phyloP scores from a whole-genome alignment of 1,140 invertebrate genomes.

The Zaprionus capensis region DNA sequence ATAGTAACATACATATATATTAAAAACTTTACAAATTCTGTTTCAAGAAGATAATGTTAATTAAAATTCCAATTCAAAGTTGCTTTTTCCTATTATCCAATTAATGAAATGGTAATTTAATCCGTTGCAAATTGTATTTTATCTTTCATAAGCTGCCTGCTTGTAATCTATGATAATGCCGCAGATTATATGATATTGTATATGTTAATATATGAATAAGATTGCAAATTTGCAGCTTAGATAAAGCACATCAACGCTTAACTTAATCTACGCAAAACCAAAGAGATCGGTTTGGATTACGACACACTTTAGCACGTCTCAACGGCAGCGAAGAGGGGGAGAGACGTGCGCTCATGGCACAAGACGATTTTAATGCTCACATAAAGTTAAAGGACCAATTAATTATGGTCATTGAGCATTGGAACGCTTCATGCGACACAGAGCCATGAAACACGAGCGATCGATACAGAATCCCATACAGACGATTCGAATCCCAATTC shows the following conservation, averaged over 20 bases:
- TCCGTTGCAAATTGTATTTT: no score
- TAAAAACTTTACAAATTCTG: no score
- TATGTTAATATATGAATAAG: background rate
- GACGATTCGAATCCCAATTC: slow-evolving; percentile 12
- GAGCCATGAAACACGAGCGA: slow-evolving; percentile 58
- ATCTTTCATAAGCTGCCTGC: no score
- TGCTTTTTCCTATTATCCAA: no score
- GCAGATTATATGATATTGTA: background rate
- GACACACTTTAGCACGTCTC: background rate
- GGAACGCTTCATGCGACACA: slow-evolving; percentile 38
- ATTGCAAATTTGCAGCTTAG: background rate
- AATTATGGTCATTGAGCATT: slow-evolving; percentile 69
- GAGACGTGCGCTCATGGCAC: background rate
- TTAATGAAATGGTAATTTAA: no score
- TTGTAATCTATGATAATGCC: background rate
- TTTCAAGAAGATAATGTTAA: no score
- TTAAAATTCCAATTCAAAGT: no score
- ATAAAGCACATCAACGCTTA: background rate
- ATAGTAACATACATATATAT: no score
- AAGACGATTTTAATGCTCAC: slow-evolving; percentile 35
- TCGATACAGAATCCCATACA: slow-evolving; percentile 3
- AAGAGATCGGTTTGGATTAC: background rate
- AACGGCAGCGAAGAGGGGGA: background rate
- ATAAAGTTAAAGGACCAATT: slow-evolving; percentile 71
- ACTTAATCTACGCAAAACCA: background rate